These are phyloP conservation scores for Heterohyrax brucei DNA, from an alignment of 2,797 vertebrate species.

Conservation along the genomic window DNA sequence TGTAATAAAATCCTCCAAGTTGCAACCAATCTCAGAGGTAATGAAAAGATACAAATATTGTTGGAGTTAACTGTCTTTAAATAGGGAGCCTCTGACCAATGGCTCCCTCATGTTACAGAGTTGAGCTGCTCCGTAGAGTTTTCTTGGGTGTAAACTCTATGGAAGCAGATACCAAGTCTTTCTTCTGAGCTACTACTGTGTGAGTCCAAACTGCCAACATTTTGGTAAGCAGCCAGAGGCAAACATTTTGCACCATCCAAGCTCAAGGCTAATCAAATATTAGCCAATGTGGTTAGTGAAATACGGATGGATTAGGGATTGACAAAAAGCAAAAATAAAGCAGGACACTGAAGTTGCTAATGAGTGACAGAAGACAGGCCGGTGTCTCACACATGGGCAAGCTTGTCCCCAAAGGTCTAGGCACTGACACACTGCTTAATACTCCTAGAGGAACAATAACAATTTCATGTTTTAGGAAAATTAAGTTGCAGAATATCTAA, in stretches of 20 bases:
- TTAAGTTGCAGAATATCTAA: conserved; percentile 56
- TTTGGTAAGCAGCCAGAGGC: too few species aligned
- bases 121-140: background rate
- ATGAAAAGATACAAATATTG: conserved; percentile 52
- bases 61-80: background rate
- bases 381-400: background rate
- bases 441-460: background rate
- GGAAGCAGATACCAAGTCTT: too few species aligned
- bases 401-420: background rate
- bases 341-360: background rate
- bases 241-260: too few species aligned
- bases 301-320: background rate
- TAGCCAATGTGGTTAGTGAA: conserved; percentile 12
- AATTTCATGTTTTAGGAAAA: conserved; percentile 49
- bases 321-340: conserved; percentile 49
- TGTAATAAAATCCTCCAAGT: conserved; percentile 64
- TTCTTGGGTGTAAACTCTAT: background rate
- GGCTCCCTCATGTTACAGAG: background rate
- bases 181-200: too few species aligned
- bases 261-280: background rate
- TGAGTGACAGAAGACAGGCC: background rate
- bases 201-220: too few species aligned
- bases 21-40: conserved; percentile 44
- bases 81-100: background rate
- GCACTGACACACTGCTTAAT: conserved; percentile 11